Conservation (phyloP, 2,888 invertebrate genomes). For the Unio delphinus region DNA sequence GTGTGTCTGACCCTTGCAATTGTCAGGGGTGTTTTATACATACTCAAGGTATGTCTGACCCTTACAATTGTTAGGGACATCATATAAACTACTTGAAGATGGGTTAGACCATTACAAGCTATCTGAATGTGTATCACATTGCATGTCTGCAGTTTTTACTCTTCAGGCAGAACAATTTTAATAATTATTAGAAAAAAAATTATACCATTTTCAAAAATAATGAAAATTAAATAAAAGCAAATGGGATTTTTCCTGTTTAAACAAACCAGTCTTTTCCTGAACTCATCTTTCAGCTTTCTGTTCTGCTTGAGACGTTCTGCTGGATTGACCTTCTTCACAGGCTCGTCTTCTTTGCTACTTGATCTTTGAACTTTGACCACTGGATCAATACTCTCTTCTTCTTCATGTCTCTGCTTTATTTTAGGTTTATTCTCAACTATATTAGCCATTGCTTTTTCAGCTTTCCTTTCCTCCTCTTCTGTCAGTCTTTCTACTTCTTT, state of each 20-base stretch:
- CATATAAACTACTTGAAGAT: too few species aligned
- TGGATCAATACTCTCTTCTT: constrained; percentile 7
- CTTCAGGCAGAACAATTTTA: too few species aligned
- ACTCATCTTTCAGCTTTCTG: constrained; percentile 52
- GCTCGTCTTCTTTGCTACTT: constrained; percentile 22
- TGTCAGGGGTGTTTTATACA: too few species aligned
- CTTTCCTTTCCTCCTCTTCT: constrained; percentile 18
- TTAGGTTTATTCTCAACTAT: constrained; percentile 23
- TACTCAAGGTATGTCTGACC: too few species aligned
- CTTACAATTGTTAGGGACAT: too few species aligned
- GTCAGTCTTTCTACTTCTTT: neutral
- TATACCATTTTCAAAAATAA: too few species aligned
- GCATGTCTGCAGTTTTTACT: too few species aligned
- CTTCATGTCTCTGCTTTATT: constrained; percentile 13
- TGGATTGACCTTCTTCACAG: constrained; percentile 18
- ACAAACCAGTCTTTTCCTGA: constrained; percentile 45
- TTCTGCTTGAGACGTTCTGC: constrained; percentile 49
- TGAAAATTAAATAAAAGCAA: too few species aligned
- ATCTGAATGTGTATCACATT: too few species aligned
- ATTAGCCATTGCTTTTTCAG: constrained; percentile 22
- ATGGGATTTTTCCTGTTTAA: neutral
- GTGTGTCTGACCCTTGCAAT: too few species aligned
- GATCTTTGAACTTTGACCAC: constrained; percentile 25
- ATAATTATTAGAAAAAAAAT: too few species aligned
- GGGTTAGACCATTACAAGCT: too few species aligned